Evolutionary conservation across 2,113 vertebrate genomes (phyloP), one percentile per base, ranked within the genome.

Genomic region (Hippocampus comes): DNA sequence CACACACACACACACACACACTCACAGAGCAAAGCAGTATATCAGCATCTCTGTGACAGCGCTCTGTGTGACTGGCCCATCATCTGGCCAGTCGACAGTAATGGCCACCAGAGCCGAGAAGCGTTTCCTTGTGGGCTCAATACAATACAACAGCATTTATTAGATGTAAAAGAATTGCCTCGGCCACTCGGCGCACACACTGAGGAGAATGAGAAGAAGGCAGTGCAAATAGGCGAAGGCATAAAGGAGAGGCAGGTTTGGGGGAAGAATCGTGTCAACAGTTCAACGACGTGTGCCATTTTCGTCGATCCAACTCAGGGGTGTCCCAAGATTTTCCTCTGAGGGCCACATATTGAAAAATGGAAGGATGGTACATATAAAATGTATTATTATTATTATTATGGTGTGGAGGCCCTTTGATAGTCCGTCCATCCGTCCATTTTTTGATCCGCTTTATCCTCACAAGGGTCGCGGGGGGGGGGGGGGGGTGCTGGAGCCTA

Each of bases 11-110:
- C 70, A 73, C 56, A 60, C 59, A 55, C 46, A 53, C 66, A 68
- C 68, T 73, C 23, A 72, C 73, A 64, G 43, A 66, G 84, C 82
- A 43, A 57, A 71, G 78, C 78, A 73, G 73, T 93, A 91, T 85
- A 92, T 93, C 89, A 93, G 83, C 73, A 57, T 80, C 84, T 85
- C 79, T 67, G 71, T 88, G 91, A 93, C 91, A 90, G 88, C 77
- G 1, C 89, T 81, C 73, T 90, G 87, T 88, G 88, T 88, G 87
- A 86, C 83, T 88, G 88, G 84, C 87, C 86, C 88, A 91, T 93
- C 91, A 92, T 89, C 87, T 91, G 87, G 88, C 91, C 90, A 93
- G 93, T 93, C 92, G 88, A 89, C 86, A 92, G 86, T 92, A 93
- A 94, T 93, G 86, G 91, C 83, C 78, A 75, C 73, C 86, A 86